Conservation (phyloP, 2,888 invertebrate species). For the Maniola hyperantus region DNA sequence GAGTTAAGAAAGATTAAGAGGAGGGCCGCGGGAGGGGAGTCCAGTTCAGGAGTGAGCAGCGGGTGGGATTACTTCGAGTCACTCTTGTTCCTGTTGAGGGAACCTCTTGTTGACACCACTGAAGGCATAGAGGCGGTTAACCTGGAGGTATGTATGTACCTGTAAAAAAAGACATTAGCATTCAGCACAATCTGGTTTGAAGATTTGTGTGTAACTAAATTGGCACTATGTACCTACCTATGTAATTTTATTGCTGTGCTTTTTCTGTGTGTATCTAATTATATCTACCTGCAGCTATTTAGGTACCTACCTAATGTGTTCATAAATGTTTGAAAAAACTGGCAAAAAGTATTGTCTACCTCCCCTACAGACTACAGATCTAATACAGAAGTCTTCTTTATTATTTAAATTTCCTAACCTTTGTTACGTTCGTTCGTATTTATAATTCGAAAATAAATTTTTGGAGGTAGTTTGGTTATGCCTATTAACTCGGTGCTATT, state of each 20-base stretch:
- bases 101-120: constrained; percentile 54
- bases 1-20: constrained; percentile 72
- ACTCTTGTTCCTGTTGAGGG: constrained; percentile 62
- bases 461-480: not conserved
- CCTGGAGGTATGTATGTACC: constrained; percentile 58
- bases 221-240: too few species aligned
- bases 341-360: too few species aligned
- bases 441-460: not conserved
- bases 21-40: constrained; percentile 48
- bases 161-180: too few species aligned
- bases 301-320: too few species aligned
- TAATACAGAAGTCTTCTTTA: not conserved
- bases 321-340: too few species aligned
- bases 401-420: not conserved
- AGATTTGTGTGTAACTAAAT: too few species aligned
- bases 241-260: too few species aligned
- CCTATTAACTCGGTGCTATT: too few species aligned
- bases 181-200: too few species aligned
- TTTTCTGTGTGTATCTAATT: too few species aligned
- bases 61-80: constrained; percentile 76
- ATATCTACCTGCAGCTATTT: too few species aligned
- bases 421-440: not conserved
- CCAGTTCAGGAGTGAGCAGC: constrained; percentile 49
- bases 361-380: too few species aligned
- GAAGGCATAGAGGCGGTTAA: constrained; percentile 63